Evolutionary conservation across 1,140 invertebrate species (phyloP).

Genomic region (Theocolax elegans): DNA sequence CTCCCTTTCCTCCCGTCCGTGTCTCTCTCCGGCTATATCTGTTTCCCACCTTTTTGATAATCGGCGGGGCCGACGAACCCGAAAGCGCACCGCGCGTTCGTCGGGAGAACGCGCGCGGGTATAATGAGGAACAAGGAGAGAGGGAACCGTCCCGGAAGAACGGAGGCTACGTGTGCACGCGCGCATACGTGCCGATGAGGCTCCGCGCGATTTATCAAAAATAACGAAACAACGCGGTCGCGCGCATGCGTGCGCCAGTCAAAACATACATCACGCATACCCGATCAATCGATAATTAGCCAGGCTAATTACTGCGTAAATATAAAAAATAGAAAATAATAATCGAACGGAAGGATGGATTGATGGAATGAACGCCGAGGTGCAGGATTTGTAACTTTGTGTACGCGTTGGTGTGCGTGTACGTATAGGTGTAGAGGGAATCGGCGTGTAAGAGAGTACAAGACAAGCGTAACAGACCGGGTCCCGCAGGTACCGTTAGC

Average conservation of each 20-base stretch:
- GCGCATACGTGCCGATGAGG: neutral
- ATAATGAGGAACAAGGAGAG: neutral
- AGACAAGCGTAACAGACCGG: too few relatives aligned
- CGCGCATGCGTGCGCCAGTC: neutral
- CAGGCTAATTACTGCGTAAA: too few relatives aligned
- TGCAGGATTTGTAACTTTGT: too few relatives aligned
- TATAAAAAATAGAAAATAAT: too few relatives aligned
- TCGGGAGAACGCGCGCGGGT: constrained; percentile 35
- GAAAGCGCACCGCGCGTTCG: constrained; percentile 41
- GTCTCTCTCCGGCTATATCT: neutral
- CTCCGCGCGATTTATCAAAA: neutral
- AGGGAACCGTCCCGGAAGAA: neutral
- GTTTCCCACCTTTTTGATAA: constrained; percentile 40
- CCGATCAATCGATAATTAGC: neutral
- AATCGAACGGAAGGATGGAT: too few relatives aligned
- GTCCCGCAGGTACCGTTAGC: constrained; percentile 19
- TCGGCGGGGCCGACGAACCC: constrained; percentile 46
- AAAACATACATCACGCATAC: neutral
- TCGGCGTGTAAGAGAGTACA: too few relatives aligned
- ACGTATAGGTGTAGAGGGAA: too few relatives aligned
- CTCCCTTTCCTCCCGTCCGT: neutral
- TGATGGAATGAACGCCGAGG: too few relatives aligned
- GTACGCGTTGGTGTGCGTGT: too few relatives aligned
- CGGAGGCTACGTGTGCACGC: neutral
- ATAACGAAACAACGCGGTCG: neutral